Base-by-base conservation (phyloP, 2,888 invertebrate species). In the Agonopterix heracliana region DNA sequence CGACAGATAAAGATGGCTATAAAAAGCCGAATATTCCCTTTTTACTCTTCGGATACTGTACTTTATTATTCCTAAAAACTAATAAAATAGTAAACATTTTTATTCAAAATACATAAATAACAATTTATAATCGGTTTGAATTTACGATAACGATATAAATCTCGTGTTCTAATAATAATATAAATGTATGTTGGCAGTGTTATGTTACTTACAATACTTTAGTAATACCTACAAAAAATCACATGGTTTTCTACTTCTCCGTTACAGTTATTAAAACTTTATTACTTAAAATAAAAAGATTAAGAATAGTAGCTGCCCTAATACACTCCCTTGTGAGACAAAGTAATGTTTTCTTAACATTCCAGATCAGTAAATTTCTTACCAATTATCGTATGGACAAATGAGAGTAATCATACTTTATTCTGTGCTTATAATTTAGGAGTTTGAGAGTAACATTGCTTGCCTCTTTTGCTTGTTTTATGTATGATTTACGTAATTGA, bases 161-260 rank as follows among this genome's bases (percentile, higher is more conserved):
- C 2, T 38, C 38, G 38, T 38, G 3, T 10, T 38, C n/a, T 38
- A 38, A 9, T 38, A 38, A 38, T 41, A 41, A 40, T 40, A 38
- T 38, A 35, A 34, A 44, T 12, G 34, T 38, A 45, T 41, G 9
- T 52, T 54, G 52, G 54, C 52, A 54, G 50, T 54, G 46, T 46
- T 34, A 13, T 36, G 34, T 41, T 26, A 26, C 26, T 26, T 26
- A 26, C 26, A 45, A n/a, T 45, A 38, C 44, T 41, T 46, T n/a
- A 40, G 9, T 11, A 46, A 40, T 46, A 46, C 41, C 46, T 46
- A 46, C 34, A 10, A 41, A 38, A 44, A 44, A 44, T 44, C 26
- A 44, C 44, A 44, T 26, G 44, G 7, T 14, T 44, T 12, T 44
- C 34, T 45, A 44, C 38, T 48, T 12, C 9, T 41, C 12, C 41